Percentiles rank a stretch among this genome's conserved stretches.
Conservation (phyloP, 2,888 invertebrate species). For the Xanthia togata region DNA sequence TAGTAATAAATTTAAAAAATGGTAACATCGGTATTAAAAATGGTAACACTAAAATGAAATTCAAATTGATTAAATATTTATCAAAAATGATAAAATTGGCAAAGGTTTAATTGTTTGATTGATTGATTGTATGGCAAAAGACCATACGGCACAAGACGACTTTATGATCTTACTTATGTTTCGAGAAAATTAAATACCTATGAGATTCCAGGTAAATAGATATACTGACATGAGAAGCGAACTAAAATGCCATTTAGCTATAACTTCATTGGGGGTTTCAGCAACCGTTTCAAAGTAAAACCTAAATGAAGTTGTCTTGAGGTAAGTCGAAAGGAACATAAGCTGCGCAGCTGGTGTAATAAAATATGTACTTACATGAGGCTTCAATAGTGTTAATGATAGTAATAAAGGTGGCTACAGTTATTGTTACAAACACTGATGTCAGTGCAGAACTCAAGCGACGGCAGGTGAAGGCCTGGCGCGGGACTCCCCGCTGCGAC, state of each 20-base stretch:
- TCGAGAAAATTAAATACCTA: neutral
- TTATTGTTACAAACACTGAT: constrained; percentile 15
- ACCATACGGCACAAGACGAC: no score
- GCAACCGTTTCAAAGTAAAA: neutral
- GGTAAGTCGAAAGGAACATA: neutral
- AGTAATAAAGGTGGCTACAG: constrained; percentile 13
- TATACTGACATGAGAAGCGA: neutral
- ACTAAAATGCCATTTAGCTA: neutral
- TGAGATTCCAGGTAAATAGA: no score
- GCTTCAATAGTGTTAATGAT: constrained; percentile 13
- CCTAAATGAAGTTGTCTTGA: neutral
- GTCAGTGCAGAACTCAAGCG: constrained; percentile 5
- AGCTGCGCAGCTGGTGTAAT: neutral
- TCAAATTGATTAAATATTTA: neutral
- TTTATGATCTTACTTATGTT: no score
- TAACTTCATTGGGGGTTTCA: neutral
- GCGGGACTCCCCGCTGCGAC: constrained; percentile 15
- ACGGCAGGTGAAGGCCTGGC: constrained; percentile 8
- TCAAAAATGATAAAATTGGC: neutral
- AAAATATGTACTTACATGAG: neutral
- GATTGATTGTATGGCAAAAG: neutral
- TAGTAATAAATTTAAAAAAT: neutral
- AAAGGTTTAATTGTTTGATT: neutral
- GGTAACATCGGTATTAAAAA: neutral
- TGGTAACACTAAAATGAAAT: neutral